Conservation (phyloP, 53 echinoderm and acorn worm genomes). For the Mesocentrotus franciscanus region DNA sequence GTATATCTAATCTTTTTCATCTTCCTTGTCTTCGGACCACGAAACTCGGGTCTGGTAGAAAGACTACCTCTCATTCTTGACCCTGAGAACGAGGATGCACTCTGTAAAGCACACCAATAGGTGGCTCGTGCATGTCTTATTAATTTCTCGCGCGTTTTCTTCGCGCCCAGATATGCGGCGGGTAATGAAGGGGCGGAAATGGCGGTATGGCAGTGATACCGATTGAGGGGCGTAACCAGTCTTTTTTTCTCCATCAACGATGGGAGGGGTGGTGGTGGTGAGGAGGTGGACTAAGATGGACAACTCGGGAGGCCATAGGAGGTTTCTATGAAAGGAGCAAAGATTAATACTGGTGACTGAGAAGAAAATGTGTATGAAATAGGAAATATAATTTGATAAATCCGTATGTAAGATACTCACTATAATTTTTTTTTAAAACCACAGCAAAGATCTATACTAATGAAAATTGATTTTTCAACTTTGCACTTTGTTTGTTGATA, state of each 20-base stretch:
- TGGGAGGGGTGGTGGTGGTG: background rate
- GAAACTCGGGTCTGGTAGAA: background rate
- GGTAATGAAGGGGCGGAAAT: slow-evolving; percentile 45
- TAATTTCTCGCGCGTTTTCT: slow-evolving; percentile 63
- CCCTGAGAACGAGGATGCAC: slow-evolving; percentile 20
- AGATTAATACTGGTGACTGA: background rate
- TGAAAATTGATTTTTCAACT: too few relatives aligned
- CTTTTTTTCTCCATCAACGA: background rate
- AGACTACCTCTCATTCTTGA: slow-evolving; percentile 15
- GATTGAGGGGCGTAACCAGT: background rate
- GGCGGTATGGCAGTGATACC: slow-evolving; percentile 42
- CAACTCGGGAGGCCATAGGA: background rate
- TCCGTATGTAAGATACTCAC: too few relatives aligned
- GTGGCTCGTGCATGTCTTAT: slow-evolving; percentile 45
- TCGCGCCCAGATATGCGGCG: slow-evolving; percentile 28
- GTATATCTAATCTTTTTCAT: background rate
- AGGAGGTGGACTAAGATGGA: background rate
- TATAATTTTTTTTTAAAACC: too few relatives aligned
- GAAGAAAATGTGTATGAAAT: background rate
- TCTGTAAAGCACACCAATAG: slow-evolving; percentile 6
- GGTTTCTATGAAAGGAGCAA: background rate
- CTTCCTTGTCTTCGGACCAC: background rate
- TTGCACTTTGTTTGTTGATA: too few relatives aligned
- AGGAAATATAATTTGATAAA: background rate
- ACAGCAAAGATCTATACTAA: too few relatives aligned